phyloP scores from a whole-genome alignment of 2,888 invertebrate genomes.

The Clistopyga incitator region DNA sequence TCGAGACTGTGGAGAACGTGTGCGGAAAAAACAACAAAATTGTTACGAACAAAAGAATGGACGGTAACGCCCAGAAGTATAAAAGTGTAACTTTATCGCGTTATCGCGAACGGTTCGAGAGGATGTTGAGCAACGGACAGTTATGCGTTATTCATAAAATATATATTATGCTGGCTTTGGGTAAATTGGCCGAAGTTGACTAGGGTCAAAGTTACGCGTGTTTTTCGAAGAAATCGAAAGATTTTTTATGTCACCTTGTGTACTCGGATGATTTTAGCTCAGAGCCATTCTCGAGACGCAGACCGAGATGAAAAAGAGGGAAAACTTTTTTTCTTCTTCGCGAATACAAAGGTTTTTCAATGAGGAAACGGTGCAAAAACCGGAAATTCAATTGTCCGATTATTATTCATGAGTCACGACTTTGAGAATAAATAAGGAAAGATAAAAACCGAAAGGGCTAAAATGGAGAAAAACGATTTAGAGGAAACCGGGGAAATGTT shows the following conservation, averaged over 20 bases:
- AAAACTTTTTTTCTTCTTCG: neutral
- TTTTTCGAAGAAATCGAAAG: no score
- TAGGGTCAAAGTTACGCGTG: no score
- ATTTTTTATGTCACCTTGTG: no score
- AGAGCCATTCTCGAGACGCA: no score
- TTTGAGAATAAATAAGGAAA: neutral
- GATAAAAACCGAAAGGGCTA: neutral
- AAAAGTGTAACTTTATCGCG: conserved; percentile 6
- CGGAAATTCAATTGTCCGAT: neutral
- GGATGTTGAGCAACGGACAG: conserved; percentile 5
- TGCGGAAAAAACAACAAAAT: conserved; percentile 21
- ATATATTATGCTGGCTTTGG: neutral
- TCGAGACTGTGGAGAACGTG: conserved; percentile 34
- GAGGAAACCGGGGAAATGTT: neutral
- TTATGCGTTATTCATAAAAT: neutral
- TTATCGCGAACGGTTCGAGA: neutral
- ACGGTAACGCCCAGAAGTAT: neutral
- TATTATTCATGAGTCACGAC: neutral
- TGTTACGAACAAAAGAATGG: conserved; percentile 21
- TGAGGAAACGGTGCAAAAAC: neutral
- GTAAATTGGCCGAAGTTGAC: no score
- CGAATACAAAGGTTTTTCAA: neutral
- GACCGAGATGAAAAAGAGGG: no score
- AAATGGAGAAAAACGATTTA: neutral
- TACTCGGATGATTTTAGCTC: no score